phyloP scores from a whole-genome alignment of 2,888 invertebrate species.

The Noctua janthina region DNA sequence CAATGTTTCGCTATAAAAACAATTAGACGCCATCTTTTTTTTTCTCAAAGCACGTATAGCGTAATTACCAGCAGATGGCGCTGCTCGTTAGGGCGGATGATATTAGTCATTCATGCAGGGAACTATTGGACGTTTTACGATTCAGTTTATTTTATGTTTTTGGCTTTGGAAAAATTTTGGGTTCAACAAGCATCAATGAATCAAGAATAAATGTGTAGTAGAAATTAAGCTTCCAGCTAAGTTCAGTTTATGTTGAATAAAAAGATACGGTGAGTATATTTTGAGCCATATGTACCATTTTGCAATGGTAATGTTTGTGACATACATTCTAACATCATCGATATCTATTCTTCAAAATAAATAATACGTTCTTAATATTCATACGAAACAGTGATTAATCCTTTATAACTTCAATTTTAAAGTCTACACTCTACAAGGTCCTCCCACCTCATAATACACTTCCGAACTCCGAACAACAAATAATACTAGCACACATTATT shows the following conservation, averaged over 20 bases:
- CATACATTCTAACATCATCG: neutral
- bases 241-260: no score
- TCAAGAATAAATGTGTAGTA: neutral
- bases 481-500: conserved; percentile 31
- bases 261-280: neutral
- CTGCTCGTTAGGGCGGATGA: conserved; percentile 78
- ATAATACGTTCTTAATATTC: neutral
- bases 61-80: conserved; percentile 87
- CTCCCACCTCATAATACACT: neutral
- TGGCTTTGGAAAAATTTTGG: neutral
- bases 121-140: conserved; percentile 58
- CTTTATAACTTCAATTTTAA: neutral
- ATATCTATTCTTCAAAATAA: neutral
- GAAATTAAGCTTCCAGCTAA: neutral
- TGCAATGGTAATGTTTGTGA: neutral
- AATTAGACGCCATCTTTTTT: conserved; percentile 79
- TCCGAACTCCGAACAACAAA: conserved; percentile 3
- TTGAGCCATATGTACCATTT: neutral
- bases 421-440: neutral
- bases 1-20: conserved; percentile 79
- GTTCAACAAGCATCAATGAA: neutral
- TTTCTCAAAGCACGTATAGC: conserved; percentile 79
- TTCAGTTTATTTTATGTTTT: conserved; percentile 13
- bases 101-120: conserved; percentile 71
- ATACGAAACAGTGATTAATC: neutral